These are phyloP conservation scores for Spinibarbus caldwelli DNA, from an alignment of 2,797 vertebrate genomes.

Conservation along the genomic window DNA sequence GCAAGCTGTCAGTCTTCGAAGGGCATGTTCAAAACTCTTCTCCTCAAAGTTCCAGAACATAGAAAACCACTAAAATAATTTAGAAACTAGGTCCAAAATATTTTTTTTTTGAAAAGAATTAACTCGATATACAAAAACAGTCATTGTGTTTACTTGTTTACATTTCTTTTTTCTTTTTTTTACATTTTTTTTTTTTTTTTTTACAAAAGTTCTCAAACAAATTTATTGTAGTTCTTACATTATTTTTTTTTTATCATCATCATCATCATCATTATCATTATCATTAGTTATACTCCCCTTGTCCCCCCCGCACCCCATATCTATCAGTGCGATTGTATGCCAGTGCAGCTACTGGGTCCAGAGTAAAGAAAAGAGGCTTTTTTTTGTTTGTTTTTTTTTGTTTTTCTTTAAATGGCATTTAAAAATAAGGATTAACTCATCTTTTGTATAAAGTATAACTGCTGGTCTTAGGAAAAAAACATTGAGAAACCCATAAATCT, in stretches of 20 bases:
- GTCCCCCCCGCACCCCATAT: conserved; percentile 51
- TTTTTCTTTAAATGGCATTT: conserved; percentile 82
- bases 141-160: conserved; percentile 86
- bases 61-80: conserved; percentile 99
- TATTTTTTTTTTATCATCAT: conserved; percentile 63
- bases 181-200: conserved; percentile 60
- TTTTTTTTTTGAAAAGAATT: conserved; percentile 93
- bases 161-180: no score
- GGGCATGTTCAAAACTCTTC: conserved; percentile 83
- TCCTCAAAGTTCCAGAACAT: conserved; percentile 87
- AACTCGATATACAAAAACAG: conserved; percentile 98
- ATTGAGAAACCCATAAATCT: conserved; percentile 99
- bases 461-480: conserved; percentile 97
- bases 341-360: conserved; percentile 98
- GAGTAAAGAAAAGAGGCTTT: conserved; percentile 94
- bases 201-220: conserved; percentile 88
- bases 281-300: conserved; percentile 73
- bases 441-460: conserved; percentile 99
- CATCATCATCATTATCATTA: no score
- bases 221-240: conserved; percentile 86
- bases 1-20: conserved; percentile 82
- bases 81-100: conserved; percentile 99
- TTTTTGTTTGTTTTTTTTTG: conserved; percentile 74
- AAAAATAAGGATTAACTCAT: conserved; percentile 94
- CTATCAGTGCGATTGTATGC: conserved; percentile 98